Conservation (phyloP, 2,888 invertebrate genomes). For the Eilema sororculum region DNA sequence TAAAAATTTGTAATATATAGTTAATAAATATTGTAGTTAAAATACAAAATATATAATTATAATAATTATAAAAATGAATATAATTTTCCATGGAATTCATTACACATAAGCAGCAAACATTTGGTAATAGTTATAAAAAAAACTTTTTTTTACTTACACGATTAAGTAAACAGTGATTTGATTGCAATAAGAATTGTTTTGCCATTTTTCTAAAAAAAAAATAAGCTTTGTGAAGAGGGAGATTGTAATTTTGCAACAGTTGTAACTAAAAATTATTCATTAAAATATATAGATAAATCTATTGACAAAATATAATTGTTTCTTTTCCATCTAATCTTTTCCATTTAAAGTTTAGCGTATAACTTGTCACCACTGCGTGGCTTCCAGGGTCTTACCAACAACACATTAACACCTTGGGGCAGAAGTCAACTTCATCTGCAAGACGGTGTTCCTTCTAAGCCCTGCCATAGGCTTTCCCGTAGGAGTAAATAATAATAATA, state of each 20-base stretch:
- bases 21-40: conserved; percentile 85
- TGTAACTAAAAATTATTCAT: conserved; percentile 86
- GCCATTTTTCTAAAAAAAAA: conserved; percentile 73
- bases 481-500: too few species aligned
- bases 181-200: conserved; percentile 74
- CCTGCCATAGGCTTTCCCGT: too few species aligned
- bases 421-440: too few species aligned
- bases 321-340: conserved; percentile 54
- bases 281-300: conserved; percentile 87
- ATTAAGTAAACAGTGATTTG: conserved; percentile 64
- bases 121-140: conserved; percentile 34
- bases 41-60: conserved; percentile 84
- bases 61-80: conserved; percentile 78
- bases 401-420: too few species aligned
- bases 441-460: too few species aligned
- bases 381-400: too few species aligned
- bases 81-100: conserved; percentile 87
- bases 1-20: conserved; percentile 86
- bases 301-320: conserved; percentile 80
- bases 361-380: too few species aligned
- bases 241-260: conserved; percentile 80
- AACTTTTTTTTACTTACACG: conserved; percentile 34
- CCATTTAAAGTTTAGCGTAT: too few species aligned
- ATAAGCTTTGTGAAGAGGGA: conserved; percentile 72
- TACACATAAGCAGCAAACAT: conserved; percentile 76